Conservation (phyloP, 2,797 vertebrate species). For the Peromyscus aztecus region DNA sequence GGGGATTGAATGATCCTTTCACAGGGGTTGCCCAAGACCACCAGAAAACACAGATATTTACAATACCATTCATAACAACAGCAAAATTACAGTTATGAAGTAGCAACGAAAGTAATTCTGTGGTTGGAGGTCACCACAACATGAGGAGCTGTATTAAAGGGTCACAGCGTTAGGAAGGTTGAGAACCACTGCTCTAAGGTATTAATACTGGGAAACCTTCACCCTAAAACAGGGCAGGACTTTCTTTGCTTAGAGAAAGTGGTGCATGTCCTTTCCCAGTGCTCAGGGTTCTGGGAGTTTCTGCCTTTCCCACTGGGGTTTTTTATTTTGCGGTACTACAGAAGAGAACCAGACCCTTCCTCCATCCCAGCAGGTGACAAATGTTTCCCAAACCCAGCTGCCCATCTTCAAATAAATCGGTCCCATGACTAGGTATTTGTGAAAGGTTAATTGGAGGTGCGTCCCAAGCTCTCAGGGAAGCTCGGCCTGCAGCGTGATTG, state of each 20-base stretch:
- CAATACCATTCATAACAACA: background rate
- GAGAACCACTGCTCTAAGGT: background rate
- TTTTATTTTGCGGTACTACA: background rate
- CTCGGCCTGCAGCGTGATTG: background rate
- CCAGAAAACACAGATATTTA: background rate
- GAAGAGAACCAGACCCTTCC: background rate
- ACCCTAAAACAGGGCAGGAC: background rate
- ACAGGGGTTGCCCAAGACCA: background rate
- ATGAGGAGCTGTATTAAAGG: background rate
- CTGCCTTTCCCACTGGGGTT: background rate
- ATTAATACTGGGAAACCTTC: background rate
- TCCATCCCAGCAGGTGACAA: background rate
- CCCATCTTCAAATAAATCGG: constrained; percentile 55
- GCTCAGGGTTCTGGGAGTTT: background rate
- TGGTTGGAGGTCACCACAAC: background rate
- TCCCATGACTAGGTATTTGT: constrained; percentile 36
- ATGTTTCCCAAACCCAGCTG: constrained; percentile 45
- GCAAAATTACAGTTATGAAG: background rate
- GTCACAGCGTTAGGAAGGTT: background rate
- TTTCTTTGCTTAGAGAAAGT: background rate
- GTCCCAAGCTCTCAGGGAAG: constrained; percentile 6
- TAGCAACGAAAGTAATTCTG: background rate
- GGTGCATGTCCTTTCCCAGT: background rate
- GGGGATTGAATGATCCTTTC: background rate
- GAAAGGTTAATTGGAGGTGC: constrained; percentile 77